Conservation (phyloP, 2,113 vertebrate species). For the Erythrocebus patas region DNA sequence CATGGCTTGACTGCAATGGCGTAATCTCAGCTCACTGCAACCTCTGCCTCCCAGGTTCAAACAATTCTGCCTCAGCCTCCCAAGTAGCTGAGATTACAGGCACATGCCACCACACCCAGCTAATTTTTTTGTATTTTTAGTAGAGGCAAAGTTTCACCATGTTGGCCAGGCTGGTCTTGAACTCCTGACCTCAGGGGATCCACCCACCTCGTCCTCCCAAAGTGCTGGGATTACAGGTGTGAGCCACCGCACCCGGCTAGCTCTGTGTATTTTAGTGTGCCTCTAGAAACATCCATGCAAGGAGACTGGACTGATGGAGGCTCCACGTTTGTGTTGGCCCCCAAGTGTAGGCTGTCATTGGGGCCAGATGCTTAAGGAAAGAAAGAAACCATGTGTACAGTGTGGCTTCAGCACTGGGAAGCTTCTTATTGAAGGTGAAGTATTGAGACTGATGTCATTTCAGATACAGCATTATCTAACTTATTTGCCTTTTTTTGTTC, state of each 20-base stretch:
- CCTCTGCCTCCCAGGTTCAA: too few species aligned
- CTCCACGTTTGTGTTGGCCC: neutral
- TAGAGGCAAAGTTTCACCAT: neutral
- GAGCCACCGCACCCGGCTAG: neutral
- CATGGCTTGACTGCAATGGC: too few species aligned
- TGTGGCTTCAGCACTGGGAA: accelerated
- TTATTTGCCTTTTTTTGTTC: neutral
- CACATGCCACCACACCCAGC: too few species aligned
- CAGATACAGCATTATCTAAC: neutral
- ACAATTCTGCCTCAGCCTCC: too few species aligned
- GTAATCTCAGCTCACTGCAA: too few species aligned
- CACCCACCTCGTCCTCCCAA: too few species aligned
- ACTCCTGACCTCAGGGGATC: too few species aligned
- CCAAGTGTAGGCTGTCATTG: neutral
- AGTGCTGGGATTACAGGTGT: too few species aligned
- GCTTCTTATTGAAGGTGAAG: neutral
- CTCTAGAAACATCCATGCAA: accelerated
- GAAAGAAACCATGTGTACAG: neutral
- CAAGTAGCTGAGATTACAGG: too few species aligned
- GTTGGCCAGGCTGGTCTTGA: too few species aligned
- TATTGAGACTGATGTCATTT: neutral
- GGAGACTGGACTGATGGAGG: neutral
- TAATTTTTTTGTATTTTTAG: too few species aligned
- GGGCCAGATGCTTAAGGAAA: neutral
- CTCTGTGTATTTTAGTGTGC: neutral